Percentiles rank a stretch among this genome's conserved stretches.
phyloP scores from a whole-genome alignment of 2,888 invertebrate species.

The Netelia inedita region DNA sequence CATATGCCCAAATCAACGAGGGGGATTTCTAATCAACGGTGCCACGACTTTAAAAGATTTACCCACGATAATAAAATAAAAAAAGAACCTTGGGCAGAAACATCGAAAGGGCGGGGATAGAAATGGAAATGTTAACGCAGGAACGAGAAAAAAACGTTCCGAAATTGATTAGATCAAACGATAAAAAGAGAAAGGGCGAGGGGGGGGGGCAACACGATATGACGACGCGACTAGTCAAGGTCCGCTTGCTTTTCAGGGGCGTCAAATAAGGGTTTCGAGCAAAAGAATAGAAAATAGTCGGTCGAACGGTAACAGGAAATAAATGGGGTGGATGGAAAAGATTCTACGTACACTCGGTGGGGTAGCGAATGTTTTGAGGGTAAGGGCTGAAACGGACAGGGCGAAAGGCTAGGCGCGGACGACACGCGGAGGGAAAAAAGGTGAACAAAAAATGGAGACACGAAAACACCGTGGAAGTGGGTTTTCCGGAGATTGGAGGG shows the following conservation, averaged over 20 bases:
- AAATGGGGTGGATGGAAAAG: conserved; percentile 63
- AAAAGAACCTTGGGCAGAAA: conserved; percentile 1
- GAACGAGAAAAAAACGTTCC: conserved; percentile 6
- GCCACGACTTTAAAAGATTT: not conserved
- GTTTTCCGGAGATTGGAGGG: conserved; percentile 25
- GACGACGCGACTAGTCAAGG: not conserved
- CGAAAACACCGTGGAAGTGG: conserved; percentile 21
- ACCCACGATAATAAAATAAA: not conserved
- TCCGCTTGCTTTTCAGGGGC: not conserved
- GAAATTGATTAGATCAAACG: conserved; percentile 45
- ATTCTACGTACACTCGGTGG: conserved; percentile 46
- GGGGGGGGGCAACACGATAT: conserved; percentile 4
- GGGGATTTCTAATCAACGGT: conserved; percentile 32
- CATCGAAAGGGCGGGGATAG: conserved; percentile 52
- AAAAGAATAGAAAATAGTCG: not conserved
- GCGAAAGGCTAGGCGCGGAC: not conserved
- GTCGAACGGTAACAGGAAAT: conserved; percentile 33
- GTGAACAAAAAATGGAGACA: conserved; percentile 19
- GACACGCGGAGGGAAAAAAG: not conserved
- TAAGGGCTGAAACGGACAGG: not conserved
- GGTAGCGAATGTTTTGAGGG: not conserved
- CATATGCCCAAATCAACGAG: not conserved
- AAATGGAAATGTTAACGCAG: conserved; percentile 39
- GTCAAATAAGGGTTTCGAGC: conserved; percentile 12
- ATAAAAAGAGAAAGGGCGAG: conserved; percentile 13